Evolutionary conservation across 2,888 invertebrate species (phyloP).

Genomic region (Neria commutata): DNA sequence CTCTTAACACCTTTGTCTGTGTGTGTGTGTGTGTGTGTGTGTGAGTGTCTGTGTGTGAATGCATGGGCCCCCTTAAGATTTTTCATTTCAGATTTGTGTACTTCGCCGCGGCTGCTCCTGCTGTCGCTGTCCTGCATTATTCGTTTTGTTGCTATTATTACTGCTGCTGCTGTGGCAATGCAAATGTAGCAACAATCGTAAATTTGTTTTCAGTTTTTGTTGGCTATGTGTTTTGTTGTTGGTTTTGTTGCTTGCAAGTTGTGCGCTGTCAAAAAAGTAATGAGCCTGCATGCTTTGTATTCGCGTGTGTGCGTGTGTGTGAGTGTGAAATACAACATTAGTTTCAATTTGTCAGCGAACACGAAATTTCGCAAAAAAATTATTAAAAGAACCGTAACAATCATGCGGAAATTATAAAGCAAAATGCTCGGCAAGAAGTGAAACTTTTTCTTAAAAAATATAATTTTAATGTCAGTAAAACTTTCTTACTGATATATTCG

Average conservation of each 20-base stretch:
- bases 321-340: background rate
- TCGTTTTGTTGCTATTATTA: slow-evolving; percentile 2
- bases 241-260: slow-evolving; percentile 10
- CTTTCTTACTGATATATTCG: too few relatives aligned
- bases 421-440: too few relatives aligned
- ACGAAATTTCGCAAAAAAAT: background rate
- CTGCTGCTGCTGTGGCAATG: slow-evolving; percentile 36
- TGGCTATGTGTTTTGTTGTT: slow-evolving; percentile 6
- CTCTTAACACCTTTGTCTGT: slow-evolving; percentile 1
- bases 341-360: background rate
- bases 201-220: slow-evolving; percentile 16
- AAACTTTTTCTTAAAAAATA: too few relatives aligned
- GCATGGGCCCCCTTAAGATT: slow-evolving; percentile 38
- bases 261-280: slow-evolving; percentile 14
- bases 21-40: slow-evolving; percentile 13
- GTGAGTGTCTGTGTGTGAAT: slow-evolving; percentile 15
- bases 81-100: slow-evolving; percentile 49
- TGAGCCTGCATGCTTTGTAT: slow-evolving; percentile 3
- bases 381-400: too few relatives aligned
- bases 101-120: slow-evolving; percentile 2
- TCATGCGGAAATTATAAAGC: too few relatives aligned
- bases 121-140: background rate
- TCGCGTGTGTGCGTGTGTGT: background rate
- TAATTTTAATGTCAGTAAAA: too few relatives aligned
- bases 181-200: slow-evolving; percentile 45